Evolutionary conservation across 2,113 vertebrate species (phyloP).

Genomic region (rabbit (Oryctolagus cuniculus)): DNA sequence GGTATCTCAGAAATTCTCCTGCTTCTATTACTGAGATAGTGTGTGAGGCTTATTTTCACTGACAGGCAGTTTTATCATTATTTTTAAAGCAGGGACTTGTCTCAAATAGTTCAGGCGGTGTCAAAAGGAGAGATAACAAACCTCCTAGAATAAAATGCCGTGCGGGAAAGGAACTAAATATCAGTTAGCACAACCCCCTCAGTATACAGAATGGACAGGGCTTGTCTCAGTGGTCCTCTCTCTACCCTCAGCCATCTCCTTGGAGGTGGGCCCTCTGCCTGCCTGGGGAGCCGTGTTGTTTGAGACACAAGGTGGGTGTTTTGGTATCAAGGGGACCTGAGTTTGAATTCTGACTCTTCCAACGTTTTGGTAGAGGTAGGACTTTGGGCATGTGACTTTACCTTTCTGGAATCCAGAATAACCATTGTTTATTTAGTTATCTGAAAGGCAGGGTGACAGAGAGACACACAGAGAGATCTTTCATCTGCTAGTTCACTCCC

Average conservation of each 20-base stretch:
- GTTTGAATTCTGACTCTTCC: not conserved
- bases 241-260: not conserved
- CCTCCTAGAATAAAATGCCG: conserved; percentile 75
- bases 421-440: no score
- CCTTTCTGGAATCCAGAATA: conserved; percentile 28
- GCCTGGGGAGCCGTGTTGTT: not conserved
- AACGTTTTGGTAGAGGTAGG: not conserved
- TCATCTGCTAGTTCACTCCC: no score
- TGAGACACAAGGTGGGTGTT: not conserved
- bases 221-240: not conserved
- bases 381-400: not conserved
- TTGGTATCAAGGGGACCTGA: not conserved
- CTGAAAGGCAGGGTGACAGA: no score
- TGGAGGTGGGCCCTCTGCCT: conserved; percentile 48
- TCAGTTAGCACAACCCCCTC: conserved; percentile 2
- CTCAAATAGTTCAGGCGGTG: conserved; percentile 86
- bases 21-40: conserved; percentile 74
- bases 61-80: conserved; percentile 86
- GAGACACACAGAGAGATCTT: no score
- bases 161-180: conserved; percentile 55
- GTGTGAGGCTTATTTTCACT: conserved; percentile 80
- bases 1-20: conserved; percentile 79
- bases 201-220: not conserved
- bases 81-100: conserved; percentile 86
- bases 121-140: conserved; percentile 86